Evolutionary conservation across 2,797 vertebrate species (phyloP).

Genomic region (Oreochromis mossambicus): DNA sequence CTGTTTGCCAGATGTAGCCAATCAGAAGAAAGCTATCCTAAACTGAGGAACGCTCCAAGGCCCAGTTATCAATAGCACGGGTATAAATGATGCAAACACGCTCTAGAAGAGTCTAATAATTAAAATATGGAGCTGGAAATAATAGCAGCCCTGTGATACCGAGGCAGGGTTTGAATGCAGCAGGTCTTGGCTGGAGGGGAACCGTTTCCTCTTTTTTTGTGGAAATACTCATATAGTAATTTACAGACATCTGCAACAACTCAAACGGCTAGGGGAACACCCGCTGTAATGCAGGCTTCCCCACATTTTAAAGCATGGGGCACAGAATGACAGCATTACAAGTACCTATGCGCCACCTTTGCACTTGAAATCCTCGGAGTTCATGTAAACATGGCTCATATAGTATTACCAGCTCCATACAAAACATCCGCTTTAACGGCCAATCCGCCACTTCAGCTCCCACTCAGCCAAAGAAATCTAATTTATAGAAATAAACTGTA

Average conservation of each 20-base stretch:
- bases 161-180: background rate
- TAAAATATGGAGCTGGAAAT: background rate
- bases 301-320: background rate
- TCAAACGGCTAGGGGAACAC: background rate
- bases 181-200: background rate
- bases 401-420: background rate
- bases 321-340: background rate
- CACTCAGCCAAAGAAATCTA: background rate
- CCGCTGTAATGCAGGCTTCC: background rate
- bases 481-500: background rate
- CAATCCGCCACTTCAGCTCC: background rate
- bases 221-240: background rate
- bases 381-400: background rate
- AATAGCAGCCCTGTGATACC: background rate
- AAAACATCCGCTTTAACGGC: background rate
- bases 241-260: background rate
- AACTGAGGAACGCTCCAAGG: rapidly evolving
- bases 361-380: background rate
- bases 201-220: background rate
- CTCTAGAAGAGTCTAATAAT: background rate
- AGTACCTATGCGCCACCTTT: background rate
- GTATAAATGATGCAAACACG: background rate
- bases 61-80: background rate
- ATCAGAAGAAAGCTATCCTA: background rate
- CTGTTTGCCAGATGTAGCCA: background rate